Evolutionary conservation across 2,797 vertebrate species (phyloP), one percentile per base, ranked within the genome.

Genomic region (Cheirogaleus major): DNA sequence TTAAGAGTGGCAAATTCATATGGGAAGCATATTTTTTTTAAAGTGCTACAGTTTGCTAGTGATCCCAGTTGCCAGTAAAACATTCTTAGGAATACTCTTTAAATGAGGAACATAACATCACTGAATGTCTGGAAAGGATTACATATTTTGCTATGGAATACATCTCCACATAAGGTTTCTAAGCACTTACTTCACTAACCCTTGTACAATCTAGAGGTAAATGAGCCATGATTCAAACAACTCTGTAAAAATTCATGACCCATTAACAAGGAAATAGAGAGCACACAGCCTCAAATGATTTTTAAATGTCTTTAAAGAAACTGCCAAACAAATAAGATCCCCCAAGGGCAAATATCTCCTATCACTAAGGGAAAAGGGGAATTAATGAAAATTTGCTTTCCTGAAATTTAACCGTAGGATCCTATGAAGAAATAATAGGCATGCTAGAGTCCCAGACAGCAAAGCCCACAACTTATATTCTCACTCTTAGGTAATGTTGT

Each of bases 241-340:
- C 93, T 96, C 89, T 95, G 93, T 97, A 95, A 98, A 98, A 98
- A 98, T 97, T 98, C 95, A 98, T 89, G 94, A 97, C n/a, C 91
- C 94, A 82, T 94, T 97, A 95, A 97, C 92, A 97, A 81, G 52
- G 63, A 50, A 97, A 97, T 70, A 90, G 52, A 84, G 35, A 95
- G 92, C 35, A n/a, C 59, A 97, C 12, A 81, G 90, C 23, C 72
- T 96, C 95, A 94, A 50, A 92, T 96, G 95, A 97, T 94, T 97
- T 94, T 70, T 83, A 93, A 94, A 73, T 55, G 86, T 43, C 83
- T 97, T 97, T 59, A 92, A 76, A 89, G 85, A 94, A n/a, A 92
- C 30, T 6, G 0, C n/a, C 73, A 91, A 95, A 94, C 89, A 96
- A 89, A 92, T 2, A 11, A 12, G 32, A 92, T 87, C 17, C 11